Percentiles rank a stretch among this genome's conserved stretches.
Conservation (phyloP, 2,888 invertebrate genomes). For the Cephus pygmeus region DNA sequence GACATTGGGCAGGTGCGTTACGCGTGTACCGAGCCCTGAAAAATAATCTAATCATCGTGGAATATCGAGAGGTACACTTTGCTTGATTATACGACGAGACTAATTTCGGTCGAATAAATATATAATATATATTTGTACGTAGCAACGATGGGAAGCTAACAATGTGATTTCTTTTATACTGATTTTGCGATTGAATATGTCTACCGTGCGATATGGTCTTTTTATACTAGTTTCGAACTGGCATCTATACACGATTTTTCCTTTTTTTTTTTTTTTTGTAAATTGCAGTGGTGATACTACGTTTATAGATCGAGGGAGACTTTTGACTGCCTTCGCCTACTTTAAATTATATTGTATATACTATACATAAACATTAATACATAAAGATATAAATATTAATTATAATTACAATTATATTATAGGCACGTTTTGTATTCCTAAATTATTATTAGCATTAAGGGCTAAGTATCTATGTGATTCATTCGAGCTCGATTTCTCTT, state of each 20-base stretch:
- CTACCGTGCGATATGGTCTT: conserved; percentile 7
- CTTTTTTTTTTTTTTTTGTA: background rate
- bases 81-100: conserved; percentile 1
- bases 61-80: background rate
- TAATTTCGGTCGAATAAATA: conserved; percentile 1
- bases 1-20: background rate
- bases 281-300: conserved; percentile 13
- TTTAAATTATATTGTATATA: conserved; percentile 18
- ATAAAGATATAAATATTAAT: conserved; percentile 7
- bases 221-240: conserved; percentile 15
- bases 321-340: conserved; percentile 10
- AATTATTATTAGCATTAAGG: conserved; percentile 9
- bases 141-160: background rate
- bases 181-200: conserved; percentile 11
- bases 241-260: background rate
- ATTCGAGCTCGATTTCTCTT: background rate
- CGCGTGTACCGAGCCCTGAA: background rate
- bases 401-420: conserved; percentile 17
- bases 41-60: background rate
- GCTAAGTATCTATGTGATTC: background rate
- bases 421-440: conserved; percentile 19
- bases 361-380: conserved; percentile 7
- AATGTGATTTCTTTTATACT: conserved; percentile 14
- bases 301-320: conserved; percentile 8
- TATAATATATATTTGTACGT: conserved; percentile 4